Conservation (phyloP, 30 jellyfish, hydroid and myxozoan genomes). For the Aurelia sp. region DNA sequence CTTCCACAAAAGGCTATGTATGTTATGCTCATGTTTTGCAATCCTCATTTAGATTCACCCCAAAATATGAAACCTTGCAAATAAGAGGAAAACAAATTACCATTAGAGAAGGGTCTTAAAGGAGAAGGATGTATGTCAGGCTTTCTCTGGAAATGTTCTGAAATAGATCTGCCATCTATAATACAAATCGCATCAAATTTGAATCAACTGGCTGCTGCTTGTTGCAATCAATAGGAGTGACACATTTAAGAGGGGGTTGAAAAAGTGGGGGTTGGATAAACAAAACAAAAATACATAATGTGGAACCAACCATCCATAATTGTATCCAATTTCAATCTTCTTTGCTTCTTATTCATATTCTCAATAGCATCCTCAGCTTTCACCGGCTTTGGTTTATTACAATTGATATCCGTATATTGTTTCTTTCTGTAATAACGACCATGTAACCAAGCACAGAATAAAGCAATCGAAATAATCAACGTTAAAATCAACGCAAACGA, state of each 20-base stretch:
- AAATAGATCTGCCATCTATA: too few relatives aligned
- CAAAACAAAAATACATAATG: background rate
- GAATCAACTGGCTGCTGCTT: too few relatives aligned
- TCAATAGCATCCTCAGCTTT: background rate
- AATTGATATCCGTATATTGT: constrained; percentile 49
- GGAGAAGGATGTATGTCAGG: too few relatives aligned
- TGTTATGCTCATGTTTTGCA: too few relatives aligned
- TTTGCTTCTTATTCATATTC: constrained; percentile 36
- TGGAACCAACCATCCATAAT: constrained; percentile 56
- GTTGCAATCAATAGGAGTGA: too few relatives aligned
- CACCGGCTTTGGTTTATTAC: constrained; percentile 31
- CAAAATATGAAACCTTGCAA: too few relatives aligned
- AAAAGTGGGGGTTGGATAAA: background rate
- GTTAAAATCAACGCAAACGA: constrained; percentile 27
- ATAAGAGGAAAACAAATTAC: too few relatives aligned
- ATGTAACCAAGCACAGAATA: constrained; percentile 58
- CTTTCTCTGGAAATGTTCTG: too few relatives aligned
- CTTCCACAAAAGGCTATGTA: too few relatives aligned
- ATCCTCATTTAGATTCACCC: too few relatives aligned
- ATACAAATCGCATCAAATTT: too few relatives aligned
- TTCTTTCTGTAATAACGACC: constrained; percentile 62
- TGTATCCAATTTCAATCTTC: constrained; percentile 11
- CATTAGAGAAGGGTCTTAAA: too few relatives aligned
- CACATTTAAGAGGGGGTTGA: background rate
- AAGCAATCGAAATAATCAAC: constrained; percentile 16